These are phyloP conservation scores for Drosophila ogumai DNA, from an alignment of 1,140 invertebrate species.

Conservation along the genomic window DNA sequence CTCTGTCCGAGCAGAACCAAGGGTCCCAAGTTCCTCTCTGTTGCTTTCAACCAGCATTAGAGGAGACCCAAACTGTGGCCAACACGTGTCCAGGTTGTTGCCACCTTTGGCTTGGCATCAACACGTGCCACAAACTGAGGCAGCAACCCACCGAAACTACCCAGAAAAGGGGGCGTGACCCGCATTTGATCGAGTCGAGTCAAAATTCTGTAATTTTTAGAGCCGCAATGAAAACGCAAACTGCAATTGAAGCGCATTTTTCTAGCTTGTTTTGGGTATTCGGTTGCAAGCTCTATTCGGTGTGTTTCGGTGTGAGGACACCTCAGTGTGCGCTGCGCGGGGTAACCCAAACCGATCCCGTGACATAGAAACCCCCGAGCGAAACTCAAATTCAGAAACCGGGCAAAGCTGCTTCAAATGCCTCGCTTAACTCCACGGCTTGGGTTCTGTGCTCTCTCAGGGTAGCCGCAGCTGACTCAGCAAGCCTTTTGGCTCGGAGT, in stretches of 20 bases:
- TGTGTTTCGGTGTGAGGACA: conserved; percentile 48
- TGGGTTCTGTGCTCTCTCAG: conserved; percentile 30
- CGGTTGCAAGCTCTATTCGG: conserved; percentile 56
- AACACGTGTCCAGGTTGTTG: conserved; percentile 57
- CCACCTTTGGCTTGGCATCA: conserved; percentile 17
- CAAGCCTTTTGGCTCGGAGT: conserved; percentile 10
- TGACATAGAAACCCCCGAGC: conserved; percentile 67
- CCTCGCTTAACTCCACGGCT: conserved; percentile 5
- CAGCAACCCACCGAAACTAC: conserved; percentile 12
- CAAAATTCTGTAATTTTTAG: conserved; percentile 13
- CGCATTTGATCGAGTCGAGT: conserved; percentile 50
- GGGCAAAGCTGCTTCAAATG: conserved; percentile 56
- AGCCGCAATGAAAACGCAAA: conserved; percentile 47
- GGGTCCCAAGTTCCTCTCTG: conserved; percentile 14
- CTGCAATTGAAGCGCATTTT: conserved; percentile 73
- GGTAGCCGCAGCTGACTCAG: conserved; percentile 49
- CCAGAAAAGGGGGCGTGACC: conserved; percentile 62
- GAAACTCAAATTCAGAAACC: conserved; percentile 39
- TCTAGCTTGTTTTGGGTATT: conserved; percentile 75
- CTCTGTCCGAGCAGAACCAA: conserved; percentile 17
- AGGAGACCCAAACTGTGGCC: conserved; percentile 12
- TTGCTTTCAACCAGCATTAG: conserved; percentile 30
- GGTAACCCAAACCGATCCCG: conserved; percentile 59
- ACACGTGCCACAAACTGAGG: conserved; percentile 66
- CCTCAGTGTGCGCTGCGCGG: conserved; percentile 13